Base-by-base conservation (phyloP, 2,113 vertebrate genomes). In the Poeciliopsis retropinna region DNA sequence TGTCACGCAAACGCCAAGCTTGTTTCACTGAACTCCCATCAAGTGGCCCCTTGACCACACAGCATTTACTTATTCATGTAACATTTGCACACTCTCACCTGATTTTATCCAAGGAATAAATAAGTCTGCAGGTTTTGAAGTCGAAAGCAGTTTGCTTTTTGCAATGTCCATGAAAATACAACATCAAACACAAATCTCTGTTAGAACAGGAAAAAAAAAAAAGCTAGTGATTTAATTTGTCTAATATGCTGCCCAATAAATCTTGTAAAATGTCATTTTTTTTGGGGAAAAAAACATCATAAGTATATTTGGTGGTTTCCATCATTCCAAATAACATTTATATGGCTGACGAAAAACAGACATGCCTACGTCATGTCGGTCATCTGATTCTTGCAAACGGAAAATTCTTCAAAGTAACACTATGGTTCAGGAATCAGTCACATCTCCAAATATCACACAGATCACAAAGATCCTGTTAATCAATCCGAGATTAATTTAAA, bases 251-350 rank as follows among this genome's bases (percentile, higher is more conserved):
- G 67, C 32, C 32, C 68, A 81, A 62, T 65, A 73, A 30, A 73
- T 74, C 11, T 25, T 34, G 13, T 41, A 47, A 80, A 82, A 87
- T 81, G 39, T 72, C 1, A 83, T 78, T 81, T 81, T 69, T 34
- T 1, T 1, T 1, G 32, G 32, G 7, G 1, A 1, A 32, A 32
- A 7, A 1, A 1, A 8, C 8, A 34, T 9, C 25, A 60, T 70
- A 84, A 83, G 85, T 37, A 12, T 6, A 88, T 75, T 86, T 39
- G 70, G 85, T 88, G 86, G 80, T 85, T 83, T 29, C 71, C 82
- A 80, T 93, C 92, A 87, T 67, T 74, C 64, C 85, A 61, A 88
- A 92, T 87, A 75, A 82, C 57, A 72, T 61, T 83, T 82, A 85
- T 71, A 70, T 13, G 65, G 83, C 12, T 69, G 89, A 93, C 60